A percentile compares a stretch with the other conserved stretches of the same genome.
phyloP scores from a whole-genome alignment of 64 coral and sea anemone species.

The Astreopora myriophthalma region DNA sequence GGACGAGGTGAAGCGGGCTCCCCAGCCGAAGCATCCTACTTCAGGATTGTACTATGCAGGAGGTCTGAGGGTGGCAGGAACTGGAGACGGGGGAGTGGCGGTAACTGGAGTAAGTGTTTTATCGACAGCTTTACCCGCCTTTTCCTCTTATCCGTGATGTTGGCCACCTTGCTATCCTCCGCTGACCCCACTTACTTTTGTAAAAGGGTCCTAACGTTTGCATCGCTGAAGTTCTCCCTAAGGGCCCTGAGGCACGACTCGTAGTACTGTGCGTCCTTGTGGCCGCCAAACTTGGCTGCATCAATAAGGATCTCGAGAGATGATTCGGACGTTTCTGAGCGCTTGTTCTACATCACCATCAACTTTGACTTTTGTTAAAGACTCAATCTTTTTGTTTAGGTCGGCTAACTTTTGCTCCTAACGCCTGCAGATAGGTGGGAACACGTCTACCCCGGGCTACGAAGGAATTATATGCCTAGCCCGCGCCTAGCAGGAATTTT shows the following conservation, averaged over 20 bases:
- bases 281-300: neutral
- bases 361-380: neutral
- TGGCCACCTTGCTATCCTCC: slow-evolving; percentile 8
- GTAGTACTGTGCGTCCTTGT: neutral
- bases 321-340: neutral
- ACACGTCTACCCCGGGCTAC: neutral
- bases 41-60: neutral
- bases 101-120: neutral
- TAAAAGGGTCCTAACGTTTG: neutral
- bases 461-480: neutral
- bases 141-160: neutral
- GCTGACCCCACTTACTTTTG: neutral
- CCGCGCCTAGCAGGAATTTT: neutral
- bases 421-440: neutral
- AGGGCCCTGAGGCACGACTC: slow-evolving; percentile 1
- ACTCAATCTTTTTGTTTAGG: slow-evolving; percentile 9
- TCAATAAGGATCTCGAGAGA: neutral
- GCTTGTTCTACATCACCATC: neutral
- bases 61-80: neutral
- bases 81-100: neutral
- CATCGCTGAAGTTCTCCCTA: neutral
- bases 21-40: neutral
- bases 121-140: neutral
- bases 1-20: no score
- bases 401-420: neutral